Evolutionary conservation across 30 jellyfish, hydroid and myxozoan genomes (phyloP), one percentile per base, ranked within the genome.

Genomic region (Chrysaora quinquecirrha): DNA sequence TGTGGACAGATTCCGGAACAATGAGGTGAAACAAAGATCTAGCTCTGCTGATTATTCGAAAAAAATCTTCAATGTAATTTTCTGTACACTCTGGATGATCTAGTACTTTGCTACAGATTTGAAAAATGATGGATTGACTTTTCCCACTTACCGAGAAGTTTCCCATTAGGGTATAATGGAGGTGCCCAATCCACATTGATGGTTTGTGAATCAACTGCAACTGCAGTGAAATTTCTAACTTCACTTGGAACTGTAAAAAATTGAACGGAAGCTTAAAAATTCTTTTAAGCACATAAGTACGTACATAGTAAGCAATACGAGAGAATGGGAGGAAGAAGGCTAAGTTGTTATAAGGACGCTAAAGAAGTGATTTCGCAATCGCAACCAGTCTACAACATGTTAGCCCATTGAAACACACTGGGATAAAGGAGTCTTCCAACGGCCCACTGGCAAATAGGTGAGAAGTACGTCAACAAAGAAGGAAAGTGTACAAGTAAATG

Each of bases 181-280:
- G 43, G 62, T 23, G 16, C 28, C 90, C 90, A 79, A 14, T n/a
- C 46, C 6, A 79, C 30, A 4, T 30, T 16, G 21, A 79, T 28
- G 19, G 82, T 19, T 9, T 64, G 63, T 43, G 90, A 21, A 1
- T 56, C 31, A 16, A 38, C 22, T 1, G 72, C 84, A 47, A 18
- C 54, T 0, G 48, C 91, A 3, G 77, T 16, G 0, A 71, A 34
- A 50, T 80, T 80, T 10, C 32, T 2, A 14, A 80, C 91, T 0
- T 24, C 11, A 21, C 91, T 80, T 2, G 91, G 91, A 52, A 65
- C 91, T 80, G 78, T 20, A 80, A 67, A 25, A 20, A 52, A 52
- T 2, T 20, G 12, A 52, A 19, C 9, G 24, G 3, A 20, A 52
- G 25, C 24, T 4, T 52, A 52, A 52, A 52, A 9, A 16, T 16